Percentiles rank a stretch among this genome's conserved stretches.
phyloP scores from a whole-genome alignment of 2,888 invertebrate species.

The Nephrotoma guestfalica region DNA sequence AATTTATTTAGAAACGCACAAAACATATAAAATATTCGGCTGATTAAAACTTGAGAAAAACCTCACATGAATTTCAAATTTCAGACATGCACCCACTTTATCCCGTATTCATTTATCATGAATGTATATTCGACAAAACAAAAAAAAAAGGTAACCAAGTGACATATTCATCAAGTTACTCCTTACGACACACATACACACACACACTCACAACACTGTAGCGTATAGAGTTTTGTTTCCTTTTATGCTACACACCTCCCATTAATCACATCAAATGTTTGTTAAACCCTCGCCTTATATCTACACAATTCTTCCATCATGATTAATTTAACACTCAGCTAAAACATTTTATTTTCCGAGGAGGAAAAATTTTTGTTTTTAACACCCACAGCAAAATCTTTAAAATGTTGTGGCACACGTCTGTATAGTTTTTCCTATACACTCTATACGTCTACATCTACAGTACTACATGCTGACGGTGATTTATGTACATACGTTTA shows the following conservation, averaged over 20 bases:
- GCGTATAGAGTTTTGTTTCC: background rate
- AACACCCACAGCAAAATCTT: background rate
- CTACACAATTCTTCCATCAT: background rate
- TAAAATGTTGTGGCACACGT: background rate
- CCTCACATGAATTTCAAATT: background rate
- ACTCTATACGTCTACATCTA: background rate
- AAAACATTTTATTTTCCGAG: background rate
- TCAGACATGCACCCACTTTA: background rate
- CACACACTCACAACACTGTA: background rate
- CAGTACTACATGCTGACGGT: background rate
- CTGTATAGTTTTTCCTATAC: background rate
- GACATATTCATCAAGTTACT: background rate
- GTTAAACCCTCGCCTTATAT: background rate
- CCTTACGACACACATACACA: background rate
- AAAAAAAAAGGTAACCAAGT: background rate
- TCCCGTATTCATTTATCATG: background rate
- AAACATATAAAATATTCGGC: background rate
- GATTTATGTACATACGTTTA: background rate
- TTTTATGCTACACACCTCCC: background rate
- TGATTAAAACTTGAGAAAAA: background rate
- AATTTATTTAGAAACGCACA: background rate
- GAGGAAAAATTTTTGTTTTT: background rate
- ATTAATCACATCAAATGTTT: background rate
- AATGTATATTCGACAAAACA: background rate
- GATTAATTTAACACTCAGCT: background rate